phyloP scores from a whole-genome alignment of 2,888 invertebrate species.

The Lasioglossum figueresi region DNA sequence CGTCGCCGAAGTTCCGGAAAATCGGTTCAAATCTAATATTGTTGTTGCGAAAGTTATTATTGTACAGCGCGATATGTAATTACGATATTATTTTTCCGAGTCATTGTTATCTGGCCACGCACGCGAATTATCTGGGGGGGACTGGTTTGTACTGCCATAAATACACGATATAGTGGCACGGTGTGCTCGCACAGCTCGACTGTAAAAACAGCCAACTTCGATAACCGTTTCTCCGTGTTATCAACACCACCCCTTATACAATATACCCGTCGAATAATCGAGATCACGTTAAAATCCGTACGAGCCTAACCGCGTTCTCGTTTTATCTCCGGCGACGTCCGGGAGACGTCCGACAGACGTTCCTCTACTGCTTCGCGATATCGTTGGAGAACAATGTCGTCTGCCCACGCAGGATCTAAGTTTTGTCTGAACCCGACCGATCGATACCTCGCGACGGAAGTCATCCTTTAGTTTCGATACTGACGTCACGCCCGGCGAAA shows the following conservation, averaged over 20 bases:
- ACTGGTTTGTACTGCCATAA: conserved; percentile 29
- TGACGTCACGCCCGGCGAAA: conserved; percentile 61
- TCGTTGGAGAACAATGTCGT: conserved; percentile 53
- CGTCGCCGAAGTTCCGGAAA: too few relatives aligned
- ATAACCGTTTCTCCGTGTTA: conserved; percentile 8
- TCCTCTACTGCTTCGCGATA: background rate
- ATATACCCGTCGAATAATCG: conserved; percentile 11
- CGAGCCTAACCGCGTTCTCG: background rate
- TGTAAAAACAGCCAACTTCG: conserved; percentile 14
- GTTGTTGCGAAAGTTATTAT: too few relatives aligned
- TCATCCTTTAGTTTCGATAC: conserved; percentile 59
- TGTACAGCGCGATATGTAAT: background rate
- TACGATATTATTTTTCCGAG: background rate
- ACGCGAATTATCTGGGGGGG: background rate
- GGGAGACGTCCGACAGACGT: background rate
- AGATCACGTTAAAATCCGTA: conserved; percentile 26
- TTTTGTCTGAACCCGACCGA: conserved; percentile 53
- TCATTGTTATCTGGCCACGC: background rate
- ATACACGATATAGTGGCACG: background rate
- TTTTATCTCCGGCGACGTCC: conserved; percentile 11
- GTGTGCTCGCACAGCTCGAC: background rate
- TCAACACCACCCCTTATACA: background rate
- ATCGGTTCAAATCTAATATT: too few relatives aligned
- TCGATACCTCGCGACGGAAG: conserved; percentile 70
- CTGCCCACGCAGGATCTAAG: conserved; percentile 40